These are phyloP conservation scores for Amazona guildingii DNA, from an alignment of 2,113 vertebrate species.

Conservation along the genomic window DNA sequence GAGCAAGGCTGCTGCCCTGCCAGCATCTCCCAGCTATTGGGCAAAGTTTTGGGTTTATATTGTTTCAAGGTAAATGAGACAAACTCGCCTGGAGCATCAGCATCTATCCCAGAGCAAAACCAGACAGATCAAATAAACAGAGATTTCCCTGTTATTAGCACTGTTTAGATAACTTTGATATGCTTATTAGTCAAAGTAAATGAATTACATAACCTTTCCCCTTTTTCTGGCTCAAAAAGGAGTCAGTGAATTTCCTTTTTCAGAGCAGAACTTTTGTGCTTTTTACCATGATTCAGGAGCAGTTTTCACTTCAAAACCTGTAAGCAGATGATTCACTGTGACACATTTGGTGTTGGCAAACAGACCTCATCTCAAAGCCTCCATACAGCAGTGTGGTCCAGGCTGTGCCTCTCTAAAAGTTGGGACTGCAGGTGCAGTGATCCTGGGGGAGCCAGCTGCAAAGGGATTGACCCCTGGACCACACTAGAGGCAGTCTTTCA, in stretches of 20 bases:
- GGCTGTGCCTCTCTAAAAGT: neutral
- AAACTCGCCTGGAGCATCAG: neutral
- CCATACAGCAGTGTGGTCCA: accelerated
- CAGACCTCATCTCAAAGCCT: accelerated
- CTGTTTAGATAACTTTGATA: constrained; percentile 47
- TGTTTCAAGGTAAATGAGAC: neutral
- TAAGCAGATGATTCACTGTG: neutral
- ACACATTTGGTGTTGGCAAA: constrained; percentile 21
- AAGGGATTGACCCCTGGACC: neutral
- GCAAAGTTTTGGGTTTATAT: neutral
- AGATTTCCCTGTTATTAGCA: constrained; percentile 9
- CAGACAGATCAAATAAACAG: neutral
- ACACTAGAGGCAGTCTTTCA: neutral
- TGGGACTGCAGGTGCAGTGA: neutral
- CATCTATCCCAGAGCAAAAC: neutral
- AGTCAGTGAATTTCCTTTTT: constrained; percentile 39
- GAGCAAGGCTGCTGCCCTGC: neutral
- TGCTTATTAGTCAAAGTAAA: constrained; percentile 32
- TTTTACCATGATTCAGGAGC: neutral
- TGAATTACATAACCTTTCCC: neutral
- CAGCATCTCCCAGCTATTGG: neutral
- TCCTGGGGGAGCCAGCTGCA: neutral
- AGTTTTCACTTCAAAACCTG: neutral
- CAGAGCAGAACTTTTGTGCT: constrained; percentile 33
- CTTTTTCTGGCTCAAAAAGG: constrained; percentile 12